Percentiles rank a stretch among this genome's conserved stretches.
phyloP scores from a whole-genome alignment of 2,797 vertebrate genomes.

The Florisuga fusca region DNA sequence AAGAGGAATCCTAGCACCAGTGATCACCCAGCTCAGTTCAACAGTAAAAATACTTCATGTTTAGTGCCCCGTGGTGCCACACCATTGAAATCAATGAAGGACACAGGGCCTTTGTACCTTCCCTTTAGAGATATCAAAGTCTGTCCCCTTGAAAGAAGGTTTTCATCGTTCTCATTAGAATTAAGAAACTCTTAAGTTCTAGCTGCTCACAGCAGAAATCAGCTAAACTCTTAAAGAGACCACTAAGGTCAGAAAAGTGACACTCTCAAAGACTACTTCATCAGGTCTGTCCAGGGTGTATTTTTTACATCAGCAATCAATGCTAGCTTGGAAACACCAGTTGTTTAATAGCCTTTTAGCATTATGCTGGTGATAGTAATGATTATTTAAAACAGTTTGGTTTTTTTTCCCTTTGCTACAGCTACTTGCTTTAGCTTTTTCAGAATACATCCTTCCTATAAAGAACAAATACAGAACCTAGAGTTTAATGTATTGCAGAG shows the following conservation, averaged over 20 bases:
- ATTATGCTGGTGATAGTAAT: conserved; percentile 32
- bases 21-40: neutral
- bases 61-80: neutral
- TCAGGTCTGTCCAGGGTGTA: neutral
- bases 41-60: neutral
- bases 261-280: neutral
- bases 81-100: neutral
- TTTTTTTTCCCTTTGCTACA: neutral
- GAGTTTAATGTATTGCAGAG: neutral
- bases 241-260: neutral
- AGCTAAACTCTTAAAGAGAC: neutral
- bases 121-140: neutral
- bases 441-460: neutral
- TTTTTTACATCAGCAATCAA: neutral
- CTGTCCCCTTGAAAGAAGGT: neutral
- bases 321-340: neutral
- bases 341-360: conserved; percentile 8
- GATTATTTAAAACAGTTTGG: neutral
- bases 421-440: neutral
- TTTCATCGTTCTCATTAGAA: neutral
- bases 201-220: neutral
- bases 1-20: neutral
- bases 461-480: neutral
- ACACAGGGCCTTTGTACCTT: neutral
- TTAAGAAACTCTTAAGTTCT: neutral